These are phyloP conservation scores for Drosophila prolongata DNA, from an alignment of 2,888 invertebrate genomes.

Conservation along the genomic window DNA sequence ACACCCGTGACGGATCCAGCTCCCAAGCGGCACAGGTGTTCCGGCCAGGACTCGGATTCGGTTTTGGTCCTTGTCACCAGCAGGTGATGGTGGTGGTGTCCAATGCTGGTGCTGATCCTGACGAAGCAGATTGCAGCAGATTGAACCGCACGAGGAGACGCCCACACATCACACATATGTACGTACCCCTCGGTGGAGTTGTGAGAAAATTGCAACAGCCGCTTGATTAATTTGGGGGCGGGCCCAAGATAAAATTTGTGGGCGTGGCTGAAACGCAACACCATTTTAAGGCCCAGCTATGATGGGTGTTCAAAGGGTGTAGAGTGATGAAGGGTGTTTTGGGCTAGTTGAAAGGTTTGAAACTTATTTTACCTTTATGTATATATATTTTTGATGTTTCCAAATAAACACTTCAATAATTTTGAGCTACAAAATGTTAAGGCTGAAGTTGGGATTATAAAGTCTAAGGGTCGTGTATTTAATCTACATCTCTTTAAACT, in stretches of 20 bases:
- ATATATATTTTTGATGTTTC: too few species aligned
- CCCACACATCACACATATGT: conserved; percentile 12
- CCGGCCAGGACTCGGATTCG: conserved; percentile 4
- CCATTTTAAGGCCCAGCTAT: conserved; percentile 61
- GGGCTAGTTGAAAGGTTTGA: background rate
- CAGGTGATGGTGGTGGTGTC: conserved; percentile 28
- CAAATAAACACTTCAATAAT: too few species aligned
- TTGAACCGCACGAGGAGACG: conserved; percentile 38
- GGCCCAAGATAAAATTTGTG: conserved; percentile 67
- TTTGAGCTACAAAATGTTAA: too few species aligned
- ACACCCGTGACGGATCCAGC: conserved; percentile 28
- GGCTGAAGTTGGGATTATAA: rapidly evolving
- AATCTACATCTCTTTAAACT: too few species aligned
- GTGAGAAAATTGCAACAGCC: conserved; percentile 68
- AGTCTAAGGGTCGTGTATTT: too few species aligned
- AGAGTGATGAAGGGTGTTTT: background rate
- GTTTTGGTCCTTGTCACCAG: conserved; percentile 58
- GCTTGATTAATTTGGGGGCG: conserved; percentile 79
- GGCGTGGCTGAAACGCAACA: conserved; percentile 68
- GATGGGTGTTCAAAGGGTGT: conserved; percentile 6
- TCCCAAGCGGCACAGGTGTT: conserved; percentile 12
- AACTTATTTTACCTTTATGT: too few species aligned
- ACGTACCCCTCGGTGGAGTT: conserved; percentile 10
- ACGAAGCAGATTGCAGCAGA: conserved; percentile 43
- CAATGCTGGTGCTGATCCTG: conserved; percentile 32